A percentile compares a stretch with the other conserved stretches of the same genome.
Conservation (phyloP, 2,113 vertebrate genomes). For the Erythrocebus patas region DNA sequence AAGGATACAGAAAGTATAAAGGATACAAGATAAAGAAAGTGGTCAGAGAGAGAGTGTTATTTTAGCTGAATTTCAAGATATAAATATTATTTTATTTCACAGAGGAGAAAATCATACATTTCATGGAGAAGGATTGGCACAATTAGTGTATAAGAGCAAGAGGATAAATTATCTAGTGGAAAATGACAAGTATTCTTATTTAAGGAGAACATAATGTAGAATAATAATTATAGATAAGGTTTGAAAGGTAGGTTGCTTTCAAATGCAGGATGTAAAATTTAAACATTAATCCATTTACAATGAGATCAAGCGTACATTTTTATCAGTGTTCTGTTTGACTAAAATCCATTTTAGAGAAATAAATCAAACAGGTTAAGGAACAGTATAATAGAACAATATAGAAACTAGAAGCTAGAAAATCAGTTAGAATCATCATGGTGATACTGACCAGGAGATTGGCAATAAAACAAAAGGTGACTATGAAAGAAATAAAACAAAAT, state of each 20-base stretch:
- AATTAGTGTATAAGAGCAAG: slow-evolving; percentile 1
- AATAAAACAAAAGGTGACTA: background rate
- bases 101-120: background rate
- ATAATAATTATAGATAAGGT: background rate
- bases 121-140: background rate
- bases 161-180: background rate
- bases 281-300: background rate
- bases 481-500: background rate
- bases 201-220: background rate
- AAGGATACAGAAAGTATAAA: too few relatives aligned
- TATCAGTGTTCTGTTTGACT: background rate
- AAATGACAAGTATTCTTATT: background rate
- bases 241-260: background rate
- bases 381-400: background rate
- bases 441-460: background rate
- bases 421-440: background rate
- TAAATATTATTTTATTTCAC: background rate
- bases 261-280: background rate
- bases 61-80: background rate
- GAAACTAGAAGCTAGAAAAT: background rate
- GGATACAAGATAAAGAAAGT: background rate
- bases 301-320: background rate
- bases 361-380: background rate
- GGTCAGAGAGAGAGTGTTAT: background rate
- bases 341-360: slow-evolving; percentile 23